Conservation (phyloP, 2,797 vertebrate genomes). For the Platalea minor region DNA sequence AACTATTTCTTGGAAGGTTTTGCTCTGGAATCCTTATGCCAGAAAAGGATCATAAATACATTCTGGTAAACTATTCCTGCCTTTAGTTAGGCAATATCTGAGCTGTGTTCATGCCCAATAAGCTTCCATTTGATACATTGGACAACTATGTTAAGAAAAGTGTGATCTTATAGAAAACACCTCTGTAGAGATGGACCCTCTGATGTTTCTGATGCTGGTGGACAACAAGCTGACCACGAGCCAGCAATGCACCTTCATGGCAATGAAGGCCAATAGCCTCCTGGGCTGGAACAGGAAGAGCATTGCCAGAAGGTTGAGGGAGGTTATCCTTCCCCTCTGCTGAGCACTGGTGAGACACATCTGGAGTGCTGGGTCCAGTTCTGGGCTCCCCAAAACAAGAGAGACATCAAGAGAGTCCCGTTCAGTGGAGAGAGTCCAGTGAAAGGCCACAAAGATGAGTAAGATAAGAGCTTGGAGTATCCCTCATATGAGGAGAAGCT, state of each 20-base stretch:
- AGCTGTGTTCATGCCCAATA: not conserved
- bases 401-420: accelerated
- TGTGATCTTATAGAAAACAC: not conserved
- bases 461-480: not conserved
- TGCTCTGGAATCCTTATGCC: not conserved
- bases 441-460: not conserved
- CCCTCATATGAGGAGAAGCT: not conserved
- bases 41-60: not conserved
- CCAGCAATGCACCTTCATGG: not conserved
- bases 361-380: not conserved
- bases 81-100: not conserved
- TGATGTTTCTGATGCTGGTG: not conserved
- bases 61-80: not conserved
- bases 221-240: not conserved
- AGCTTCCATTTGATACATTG: not conserved
- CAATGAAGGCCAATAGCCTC: not conserved
- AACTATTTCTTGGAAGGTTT: not conserved
- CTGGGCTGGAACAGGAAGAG: not conserved
- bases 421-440: not conserved
- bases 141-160: not conserved
- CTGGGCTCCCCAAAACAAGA: not conserved
- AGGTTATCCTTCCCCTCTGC: not conserved
- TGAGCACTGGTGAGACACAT: not conserved
- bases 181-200: not conserved
- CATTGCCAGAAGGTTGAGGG: not conserved